Evolutionary conservation across 2,797 vertebrate genomes (phyloP), one percentile per base, ranked within the genome.

Genomic region (Sandelia bainsii): DNA sequence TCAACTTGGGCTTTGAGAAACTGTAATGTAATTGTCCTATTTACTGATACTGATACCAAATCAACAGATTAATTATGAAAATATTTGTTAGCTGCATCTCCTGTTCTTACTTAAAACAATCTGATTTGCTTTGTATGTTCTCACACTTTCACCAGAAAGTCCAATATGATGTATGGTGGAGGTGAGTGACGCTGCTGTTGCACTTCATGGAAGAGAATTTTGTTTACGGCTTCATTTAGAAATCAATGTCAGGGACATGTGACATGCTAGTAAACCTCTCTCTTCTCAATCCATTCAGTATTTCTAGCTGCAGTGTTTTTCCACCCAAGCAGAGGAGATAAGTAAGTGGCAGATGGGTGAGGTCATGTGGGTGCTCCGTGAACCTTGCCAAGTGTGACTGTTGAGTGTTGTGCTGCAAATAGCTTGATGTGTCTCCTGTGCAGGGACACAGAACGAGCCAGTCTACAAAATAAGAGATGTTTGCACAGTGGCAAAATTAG

Each of bases 241-340:
- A 69, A 79, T 67, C 20, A 69, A 75, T 19, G 40, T 73, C 46
- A 58, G 58, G 42, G 32, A 27, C 22, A 1, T 62, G 20, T 48
- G 62, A 75, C 66, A 61, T 5, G 45, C 51, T 42, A 51, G 58
- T 0, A 11, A 16, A 34, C 39, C 44, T 10, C 46, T 39, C 45
- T 58, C 40, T 60, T 54, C 80, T 27, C 27, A 65, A 42, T 40
- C 32, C 23, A 56, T 67, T 68, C 75, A 68, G 74, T 89, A 91
- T 93, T 89, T 93, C 83, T 88, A 89, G 80, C 78, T 48, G 53
- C 79, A 23, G 82, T 93, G 81, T 92, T 94, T 92, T 93, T 93
- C 93, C 92, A 91, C 63, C 29, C 50, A 39, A 79, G 69, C 66
- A 88, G 78, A 56, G 51, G 73, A 83, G 88, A 90, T 87, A 84